Evolutionary conservation across 2,888 invertebrate species (phyloP), one percentile per base, ranked within the genome.

Genomic region (Brachypalpus laphriformis): DNA sequence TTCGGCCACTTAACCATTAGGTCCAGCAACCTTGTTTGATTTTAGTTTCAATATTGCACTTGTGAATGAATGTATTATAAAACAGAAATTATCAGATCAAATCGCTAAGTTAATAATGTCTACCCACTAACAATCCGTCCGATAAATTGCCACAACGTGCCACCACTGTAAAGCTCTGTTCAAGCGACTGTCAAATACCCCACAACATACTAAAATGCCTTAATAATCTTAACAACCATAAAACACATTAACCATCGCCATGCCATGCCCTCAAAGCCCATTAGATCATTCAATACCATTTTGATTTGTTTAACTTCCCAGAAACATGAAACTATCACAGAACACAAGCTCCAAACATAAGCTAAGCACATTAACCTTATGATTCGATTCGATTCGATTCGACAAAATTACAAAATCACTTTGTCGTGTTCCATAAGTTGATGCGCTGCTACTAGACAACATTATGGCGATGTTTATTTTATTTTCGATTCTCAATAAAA

Each of bases 351-450:
- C 68, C 18, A 54, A 61, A 51, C 47, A 16, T 16, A 78, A 70
- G 70, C 63, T 16, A 70, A 70, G 70, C 63, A 54, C 77, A 70
- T 71, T 42, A 78, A 71, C 71, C 70, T 51, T 22, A 63, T 78
- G 71, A 78, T 65, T 71, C 63, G 63, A 78, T 25, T 71, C 63
- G 63, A 78, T 25, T 4, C 25, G 25, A 25, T 56, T 65, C 40
- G 56, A 31, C 61, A 22, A 77, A 68, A 70, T 77, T 68, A 56
- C 63, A 71, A 78, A 78, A 63, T 63, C 71, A 78, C 71, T 76
- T 49, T 74, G 65, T 66, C 28, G 66, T 49, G 59, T 8, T 16
- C 45, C 61, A 45, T 77, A 31, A 61, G 49, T 49, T 45, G 61
- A 25, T 61, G 61, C 2, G 25, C 6, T 28, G 25, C 54, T n/a